These are phyloP conservation scores for Valencia hispanica DNA, from an alignment of 2,797 vertebrate genomes.

Conservation along the genomic window DNA sequence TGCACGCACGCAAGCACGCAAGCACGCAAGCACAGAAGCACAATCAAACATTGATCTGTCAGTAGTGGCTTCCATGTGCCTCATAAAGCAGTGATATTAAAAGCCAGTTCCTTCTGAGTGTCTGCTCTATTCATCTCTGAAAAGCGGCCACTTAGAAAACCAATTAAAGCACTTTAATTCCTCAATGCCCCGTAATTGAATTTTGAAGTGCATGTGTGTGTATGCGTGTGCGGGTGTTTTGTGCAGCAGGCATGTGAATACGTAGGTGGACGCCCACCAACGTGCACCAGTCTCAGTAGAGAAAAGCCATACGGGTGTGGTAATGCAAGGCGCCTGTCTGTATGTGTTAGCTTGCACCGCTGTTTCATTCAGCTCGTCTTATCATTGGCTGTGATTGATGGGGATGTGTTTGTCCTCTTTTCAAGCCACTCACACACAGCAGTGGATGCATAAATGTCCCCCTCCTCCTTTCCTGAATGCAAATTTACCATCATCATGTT, in stretches of 20 bases:
- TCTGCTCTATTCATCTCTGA: constrained; percentile 75
- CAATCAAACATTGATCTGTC: constrained; percentile 74
- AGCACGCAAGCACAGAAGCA: constrained; percentile 19
- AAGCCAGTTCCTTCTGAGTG: constrained; percentile 71
- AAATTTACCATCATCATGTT: constrained; percentile 76
- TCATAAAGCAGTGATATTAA: constrained; percentile 83
- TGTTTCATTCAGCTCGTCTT: constrained; percentile 50
- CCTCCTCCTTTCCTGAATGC: constrained; percentile 47
- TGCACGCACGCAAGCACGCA: constrained; percentile 9
- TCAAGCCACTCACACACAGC: constrained; percentile 49
- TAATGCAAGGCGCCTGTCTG: constrained; percentile 48
- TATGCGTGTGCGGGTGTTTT: constrained; percentile 13
- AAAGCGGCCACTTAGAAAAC: constrained; percentile 83
- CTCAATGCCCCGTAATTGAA: constrained; percentile 82
- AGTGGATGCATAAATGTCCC: constrained; percentile 40
- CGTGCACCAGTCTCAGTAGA: constrained; percentile 34
- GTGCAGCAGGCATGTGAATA: constrained; percentile 2
- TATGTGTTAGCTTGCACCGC: constrained; percentile 27
- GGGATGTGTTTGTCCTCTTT: constrained; percentile 75
- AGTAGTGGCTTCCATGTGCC: constrained; percentile 65
- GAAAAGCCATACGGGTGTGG: constrained; percentile 33
- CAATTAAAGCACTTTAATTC: constrained; percentile 83
- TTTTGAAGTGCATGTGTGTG: constrained; percentile 66
- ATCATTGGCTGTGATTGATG: constrained; percentile 78
- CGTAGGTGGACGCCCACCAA: constrained; percentile 28